These are phyloP conservation scores for Oscheius sp. DNA, from an alignment of 2,888 invertebrate species.

Conservation along the genomic window DNA sequence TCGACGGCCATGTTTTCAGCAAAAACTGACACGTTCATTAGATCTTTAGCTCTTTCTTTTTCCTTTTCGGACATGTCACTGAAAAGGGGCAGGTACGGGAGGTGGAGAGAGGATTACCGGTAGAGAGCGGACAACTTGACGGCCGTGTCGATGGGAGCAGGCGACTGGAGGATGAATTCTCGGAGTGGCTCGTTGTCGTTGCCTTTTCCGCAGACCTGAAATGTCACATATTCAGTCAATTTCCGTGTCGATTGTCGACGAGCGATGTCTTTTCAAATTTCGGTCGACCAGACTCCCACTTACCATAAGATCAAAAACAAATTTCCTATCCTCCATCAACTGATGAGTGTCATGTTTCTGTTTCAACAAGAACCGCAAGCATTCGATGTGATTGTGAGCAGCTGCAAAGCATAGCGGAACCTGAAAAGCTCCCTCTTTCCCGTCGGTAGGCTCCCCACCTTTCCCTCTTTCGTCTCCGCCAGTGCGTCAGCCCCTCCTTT, in stretches of 20 bases:
- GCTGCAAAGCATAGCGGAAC: constrained; percentile 95
- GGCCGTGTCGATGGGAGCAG: constrained; percentile 98
- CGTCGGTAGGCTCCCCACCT: constrained; percentile 86
- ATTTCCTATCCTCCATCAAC: constrained; percentile 96
- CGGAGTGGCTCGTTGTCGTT: constrained; percentile 94
- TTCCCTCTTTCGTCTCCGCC: constrained; percentile 90
- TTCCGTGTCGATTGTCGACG: no score
- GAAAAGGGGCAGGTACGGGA: background rate
- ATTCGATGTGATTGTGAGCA: constrained; percentile 94
- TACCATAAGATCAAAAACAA: constrained; percentile 91
- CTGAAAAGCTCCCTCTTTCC: constrained; percentile 78
- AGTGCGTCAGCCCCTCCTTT: constrained; percentile 93
- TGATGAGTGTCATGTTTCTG: constrained; percentile 97
- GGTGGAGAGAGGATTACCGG: constrained; percentile 78
- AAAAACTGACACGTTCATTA: constrained; percentile 92
- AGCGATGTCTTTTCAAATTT: no score
- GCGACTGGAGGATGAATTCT: constrained; percentile 96
- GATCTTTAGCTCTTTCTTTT: constrained; percentile 91
- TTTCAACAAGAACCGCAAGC: constrained; percentile 92
- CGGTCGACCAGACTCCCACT: no score
- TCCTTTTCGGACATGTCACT: constrained; percentile 79
- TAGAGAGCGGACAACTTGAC: constrained; percentile 88
- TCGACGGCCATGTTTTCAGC: constrained; percentile 98
- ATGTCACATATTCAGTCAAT: no score
- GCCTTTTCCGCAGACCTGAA: constrained; percentile 77